Percentiles rank a stretch among this genome's conserved stretches.
Evolutionary conservation across 2,888 invertebrate genomes (phyloP).

Genomic region (Pristionchus arcanus): DNA sequence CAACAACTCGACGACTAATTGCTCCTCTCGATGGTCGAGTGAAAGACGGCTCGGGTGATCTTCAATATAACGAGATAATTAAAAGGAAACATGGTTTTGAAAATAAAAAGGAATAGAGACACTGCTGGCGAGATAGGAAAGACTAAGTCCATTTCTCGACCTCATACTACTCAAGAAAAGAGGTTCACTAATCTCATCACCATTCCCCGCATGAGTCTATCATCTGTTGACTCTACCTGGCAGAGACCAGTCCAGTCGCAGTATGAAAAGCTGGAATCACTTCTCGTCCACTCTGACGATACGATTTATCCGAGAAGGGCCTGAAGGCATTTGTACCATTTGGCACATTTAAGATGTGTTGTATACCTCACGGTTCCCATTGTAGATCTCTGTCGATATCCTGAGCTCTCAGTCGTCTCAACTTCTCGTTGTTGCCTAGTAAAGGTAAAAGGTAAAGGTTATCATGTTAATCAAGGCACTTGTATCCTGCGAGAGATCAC

Average conservation of each 20-base stretch:
- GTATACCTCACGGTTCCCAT: background rate
- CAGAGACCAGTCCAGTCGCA: slow-evolving; percentile 22
- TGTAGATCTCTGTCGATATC: background rate
- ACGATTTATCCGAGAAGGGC: background rate
- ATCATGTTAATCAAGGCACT: too few relatives aligned
- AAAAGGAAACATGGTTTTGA: too few relatives aligned
- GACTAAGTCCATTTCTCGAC: too few relatives aligned
- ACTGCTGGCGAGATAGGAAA: too few relatives aligned
- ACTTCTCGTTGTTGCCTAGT: slow-evolving; percentile 21
- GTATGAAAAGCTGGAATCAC: background rate
- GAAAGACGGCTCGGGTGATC: slow-evolving; percentile 27
- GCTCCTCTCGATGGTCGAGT: background rate
- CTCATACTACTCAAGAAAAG: too few relatives aligned
- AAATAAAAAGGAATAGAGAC: too few relatives aligned
- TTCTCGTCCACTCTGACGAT: slow-evolving; percentile 48
- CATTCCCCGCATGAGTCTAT: too few relatives aligned
- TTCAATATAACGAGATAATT: too few relatives aligned
- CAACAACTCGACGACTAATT: background rate
- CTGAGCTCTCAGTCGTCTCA: background rate
- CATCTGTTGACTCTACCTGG: too few relatives aligned
- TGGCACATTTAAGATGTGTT: background rate
- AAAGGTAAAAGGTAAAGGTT: too few relatives aligned
- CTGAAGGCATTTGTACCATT: background rate
- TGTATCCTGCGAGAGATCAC: too few relatives aligned
- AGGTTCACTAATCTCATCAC: too few relatives aligned